phyloP scores from a whole-genome alignment of 2,113 vertebrate species.

The Cyrtonyx montezumae region DNA sequence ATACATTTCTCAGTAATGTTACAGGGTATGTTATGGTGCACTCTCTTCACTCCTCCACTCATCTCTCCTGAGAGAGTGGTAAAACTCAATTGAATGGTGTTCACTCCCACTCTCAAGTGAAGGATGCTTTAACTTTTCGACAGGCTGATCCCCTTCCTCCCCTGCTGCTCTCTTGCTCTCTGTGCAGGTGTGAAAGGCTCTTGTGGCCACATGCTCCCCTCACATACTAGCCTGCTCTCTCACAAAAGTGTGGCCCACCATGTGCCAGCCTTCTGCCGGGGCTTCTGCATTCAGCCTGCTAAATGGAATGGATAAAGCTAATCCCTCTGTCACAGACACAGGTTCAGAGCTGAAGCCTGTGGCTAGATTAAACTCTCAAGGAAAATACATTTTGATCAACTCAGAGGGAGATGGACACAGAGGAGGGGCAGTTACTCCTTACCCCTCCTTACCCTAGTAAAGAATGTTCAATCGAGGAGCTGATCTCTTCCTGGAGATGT shows the following conservation, averaged over 20 bases:
- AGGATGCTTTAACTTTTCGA: neutral
- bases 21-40: neutral
- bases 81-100: neutral
- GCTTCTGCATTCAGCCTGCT: neutral
- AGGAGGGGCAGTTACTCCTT: neutral
- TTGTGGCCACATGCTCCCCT: neutral
- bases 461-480: neutral
- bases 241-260: rapidly evolving
- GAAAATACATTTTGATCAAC: neutral
- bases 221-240: neutral
- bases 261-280: neutral
- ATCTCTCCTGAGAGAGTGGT: neutral
- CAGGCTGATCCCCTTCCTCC: neutral
- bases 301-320: neutral
- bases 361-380: neutral
- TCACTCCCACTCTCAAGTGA: conserved; percentile 18
- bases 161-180: neutral
- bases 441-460: rapidly evolving
- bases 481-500: neutral
- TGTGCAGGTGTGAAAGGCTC: neutral
- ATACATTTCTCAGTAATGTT: neutral
- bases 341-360: rapidly evolving
- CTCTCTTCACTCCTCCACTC: conserved; percentile 33
- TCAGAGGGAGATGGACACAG: no score
- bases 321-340: rapidly evolving